Conservation (phyloP, 2,113 vertebrate species). For the Callithrix jacchus region DNA sequence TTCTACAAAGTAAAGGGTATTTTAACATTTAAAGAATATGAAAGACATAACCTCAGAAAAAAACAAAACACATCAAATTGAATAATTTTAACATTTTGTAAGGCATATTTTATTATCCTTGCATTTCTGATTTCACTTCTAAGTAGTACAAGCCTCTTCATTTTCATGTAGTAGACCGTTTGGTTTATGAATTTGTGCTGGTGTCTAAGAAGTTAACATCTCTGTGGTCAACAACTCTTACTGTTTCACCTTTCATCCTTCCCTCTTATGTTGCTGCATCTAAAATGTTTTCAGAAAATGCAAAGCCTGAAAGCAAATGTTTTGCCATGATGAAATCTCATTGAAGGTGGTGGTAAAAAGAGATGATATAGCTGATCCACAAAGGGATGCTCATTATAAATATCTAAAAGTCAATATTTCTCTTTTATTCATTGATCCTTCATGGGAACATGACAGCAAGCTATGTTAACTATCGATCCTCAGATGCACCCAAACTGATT, state of each 20-base stretch:
- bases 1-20: background rate
- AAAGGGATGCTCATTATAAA: background rate
- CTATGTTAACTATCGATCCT: background rate
- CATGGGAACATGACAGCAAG: background rate
- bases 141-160: background rate
- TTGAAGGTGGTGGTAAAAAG: background rate
- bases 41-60: background rate
- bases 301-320: background rate
- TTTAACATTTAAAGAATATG: background rate
- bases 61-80: background rate
- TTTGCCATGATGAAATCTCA: slow-evolving; percentile 28
- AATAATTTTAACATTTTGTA: background rate
- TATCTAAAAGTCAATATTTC: background rate
- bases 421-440: background rate
- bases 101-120: background rate
- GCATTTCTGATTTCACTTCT: background rate
- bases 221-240: background rate
- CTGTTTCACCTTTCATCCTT: background rate
- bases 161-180: background rate
- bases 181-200: background rate
- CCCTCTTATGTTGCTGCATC: background rate
- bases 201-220: background rate
- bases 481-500: background rate
- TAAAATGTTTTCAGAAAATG: background rate
- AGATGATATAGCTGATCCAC: background rate